phyloP scores from a whole-genome alignment of 2,113 vertebrate species.

The Ursus arctos region DNA sequence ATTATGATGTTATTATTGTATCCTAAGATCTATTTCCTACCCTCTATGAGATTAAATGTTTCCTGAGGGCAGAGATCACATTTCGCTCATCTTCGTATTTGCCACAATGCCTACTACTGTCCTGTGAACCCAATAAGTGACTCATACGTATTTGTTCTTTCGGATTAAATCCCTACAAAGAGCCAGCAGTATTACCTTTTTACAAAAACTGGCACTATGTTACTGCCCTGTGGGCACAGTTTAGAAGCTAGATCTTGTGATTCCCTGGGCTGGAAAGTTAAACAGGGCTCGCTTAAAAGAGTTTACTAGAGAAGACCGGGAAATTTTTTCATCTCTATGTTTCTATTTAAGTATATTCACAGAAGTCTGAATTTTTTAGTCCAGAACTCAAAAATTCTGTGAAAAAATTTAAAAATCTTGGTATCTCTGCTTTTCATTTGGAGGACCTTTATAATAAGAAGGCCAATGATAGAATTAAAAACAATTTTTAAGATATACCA shows the following conservation, averaged over 20 bases:
- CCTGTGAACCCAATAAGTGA: neutral
- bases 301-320: neutral
- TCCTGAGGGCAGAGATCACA: neutral
- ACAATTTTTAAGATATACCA: neutral
- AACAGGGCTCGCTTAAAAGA: neutral
- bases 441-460: neutral
- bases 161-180: neutral
- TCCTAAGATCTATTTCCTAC: neutral
- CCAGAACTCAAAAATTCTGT: neutral
- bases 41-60: neutral
- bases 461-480: neutral
- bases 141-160: neutral
- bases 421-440: neutral
- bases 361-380: neutral
- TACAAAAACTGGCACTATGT: neutral
- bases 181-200: neutral
- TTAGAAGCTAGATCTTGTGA: neutral
- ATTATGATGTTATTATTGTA: neutral
- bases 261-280: neutral
- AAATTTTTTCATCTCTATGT: neutral
- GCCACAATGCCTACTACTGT: neutral
- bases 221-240: neutral
- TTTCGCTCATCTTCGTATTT: neutral
- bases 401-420: neutral
- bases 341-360: neutral